phyloP scores from a whole-genome alignment of 2,113 vertebrate species.

The Hemichromis elongatus region DNA sequence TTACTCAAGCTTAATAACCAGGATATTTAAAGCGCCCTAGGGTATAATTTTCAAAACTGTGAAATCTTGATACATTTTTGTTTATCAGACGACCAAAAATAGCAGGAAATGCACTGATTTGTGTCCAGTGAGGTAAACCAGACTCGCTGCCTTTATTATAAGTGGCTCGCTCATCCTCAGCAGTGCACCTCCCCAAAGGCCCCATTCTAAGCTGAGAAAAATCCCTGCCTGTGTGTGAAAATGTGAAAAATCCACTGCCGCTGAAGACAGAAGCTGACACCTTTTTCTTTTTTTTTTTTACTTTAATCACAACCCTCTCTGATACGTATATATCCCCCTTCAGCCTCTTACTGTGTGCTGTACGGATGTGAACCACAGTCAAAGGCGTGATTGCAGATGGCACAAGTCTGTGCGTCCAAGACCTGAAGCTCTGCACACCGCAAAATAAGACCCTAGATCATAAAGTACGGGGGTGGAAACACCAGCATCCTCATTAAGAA shows the following conservation, averaged over 20 bases:
- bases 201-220: background rate
- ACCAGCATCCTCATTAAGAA: conserved; percentile 1
- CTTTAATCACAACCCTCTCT: background rate
- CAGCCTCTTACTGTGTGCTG: background rate
- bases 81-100: background rate
- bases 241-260: too few relatives aligned
- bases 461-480: background rate
- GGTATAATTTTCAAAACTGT: background rate
- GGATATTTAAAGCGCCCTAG: background rate
- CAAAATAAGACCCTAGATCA: background rate
- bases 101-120: background rate
- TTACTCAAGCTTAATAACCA: background rate
- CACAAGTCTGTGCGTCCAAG: background rate
- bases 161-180: background rate
- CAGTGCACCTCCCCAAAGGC: background rate
- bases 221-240: background rate
- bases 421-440: background rate
- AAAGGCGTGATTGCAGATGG: background rate
- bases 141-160: background rate
- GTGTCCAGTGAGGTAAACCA: background rate
- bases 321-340: background rate
- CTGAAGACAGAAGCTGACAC: background rate
- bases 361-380: background rate
- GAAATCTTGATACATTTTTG: background rate
- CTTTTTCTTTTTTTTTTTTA: background rate